Base-by-base conservation (phyloP, 2,888 invertebrate species). In the Oeneis ivallda region DNA sequence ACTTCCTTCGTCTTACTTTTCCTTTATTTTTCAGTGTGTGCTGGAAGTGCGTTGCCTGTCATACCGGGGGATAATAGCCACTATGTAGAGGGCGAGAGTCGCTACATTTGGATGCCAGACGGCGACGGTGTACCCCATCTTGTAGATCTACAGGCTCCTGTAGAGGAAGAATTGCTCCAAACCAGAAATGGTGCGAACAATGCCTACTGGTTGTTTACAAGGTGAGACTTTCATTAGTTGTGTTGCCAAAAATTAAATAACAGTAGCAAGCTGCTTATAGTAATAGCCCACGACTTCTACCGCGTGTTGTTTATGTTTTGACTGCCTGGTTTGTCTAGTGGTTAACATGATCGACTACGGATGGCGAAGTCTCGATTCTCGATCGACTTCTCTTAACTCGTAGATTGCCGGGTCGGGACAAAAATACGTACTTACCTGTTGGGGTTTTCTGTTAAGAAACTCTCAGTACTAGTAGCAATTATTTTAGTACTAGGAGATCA, bases 81-180 rank as follows among this genome's bases (percentile, higher is more conserved):
- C 68, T 78, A 77, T 67, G 73, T 76, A 7, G 78, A 78, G 47
- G 77, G 78, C 34, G 72, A 69, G 34, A 77, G 76, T 62, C 74
- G 76, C 3, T 79, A 76, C 47, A 75, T 79, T 32, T 79, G 76
- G 75, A 78, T 79, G 73, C 74, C 79, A 3, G 76, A 80, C 62
- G 78, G 76, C 10, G 70, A 76, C 0, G 75, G 75, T 7, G 59
- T 65, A 6, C 76, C 75, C 5, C 73, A 74, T 10, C 67, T 80
- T 1, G 77, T 80, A 19, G 80, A 81, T 62, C 71, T 78, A 0
- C 69, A 78, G 3, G 74, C 70, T 10, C 70, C 70, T 6, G 65
- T 65, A 6, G 70, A 72, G 8, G 59, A 70, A 34, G 62, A 54
- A 6, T 7, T 66, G 3, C 26, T 70, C 1, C 32, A 15, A 9